Conservation (phyloP, 2,888 invertebrate species). For the Tineola bisselliella region DNA sequence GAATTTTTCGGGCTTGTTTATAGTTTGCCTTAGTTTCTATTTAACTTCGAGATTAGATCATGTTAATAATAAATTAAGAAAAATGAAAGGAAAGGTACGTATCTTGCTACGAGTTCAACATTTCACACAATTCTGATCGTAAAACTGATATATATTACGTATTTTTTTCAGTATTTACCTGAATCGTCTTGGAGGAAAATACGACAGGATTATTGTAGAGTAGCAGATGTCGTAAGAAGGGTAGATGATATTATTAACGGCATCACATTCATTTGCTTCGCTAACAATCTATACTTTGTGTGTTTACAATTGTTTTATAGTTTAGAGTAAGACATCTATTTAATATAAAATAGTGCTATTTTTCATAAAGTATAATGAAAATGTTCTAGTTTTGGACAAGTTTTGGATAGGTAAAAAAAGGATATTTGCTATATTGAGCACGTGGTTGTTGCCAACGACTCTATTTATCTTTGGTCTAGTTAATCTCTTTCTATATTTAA, state of each 20-base stretch:
- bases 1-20: conserved; percentile 79
- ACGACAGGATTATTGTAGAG: conserved; percentile 72
- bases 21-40: conserved; percentile 76
- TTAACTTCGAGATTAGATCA: conserved; percentile 72
- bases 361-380: too few relatives aligned
- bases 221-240: conserved; percentile 67
- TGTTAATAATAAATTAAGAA: conserved; percentile 57
- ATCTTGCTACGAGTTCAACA: too few relatives aligned
- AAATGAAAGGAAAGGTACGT: conserved; percentile 50
- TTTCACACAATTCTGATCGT: neutral
- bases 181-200: conserved; percentile 74
- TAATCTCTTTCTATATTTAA: too few relatives aligned
- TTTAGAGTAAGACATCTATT: conserved; percentile 68
- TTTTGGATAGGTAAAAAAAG: too few relatives aligned
- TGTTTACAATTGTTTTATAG: conserved; percentile 77
- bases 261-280: conserved; percentile 73
- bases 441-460: too few relatives aligned
- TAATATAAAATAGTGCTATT: too few relatives aligned
- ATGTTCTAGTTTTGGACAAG: too few relatives aligned
- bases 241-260: conserved; percentile 72
- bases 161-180: conserved; percentile 58
- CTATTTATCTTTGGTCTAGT: too few relatives aligned
- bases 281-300: conserved; percentile 77
- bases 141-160: neutral
- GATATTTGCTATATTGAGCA: too few relatives aligned